Evolutionary conservation across 2,888 invertebrate species (phyloP).

Genomic region (Caenorhabditis wallacei): DNA sequence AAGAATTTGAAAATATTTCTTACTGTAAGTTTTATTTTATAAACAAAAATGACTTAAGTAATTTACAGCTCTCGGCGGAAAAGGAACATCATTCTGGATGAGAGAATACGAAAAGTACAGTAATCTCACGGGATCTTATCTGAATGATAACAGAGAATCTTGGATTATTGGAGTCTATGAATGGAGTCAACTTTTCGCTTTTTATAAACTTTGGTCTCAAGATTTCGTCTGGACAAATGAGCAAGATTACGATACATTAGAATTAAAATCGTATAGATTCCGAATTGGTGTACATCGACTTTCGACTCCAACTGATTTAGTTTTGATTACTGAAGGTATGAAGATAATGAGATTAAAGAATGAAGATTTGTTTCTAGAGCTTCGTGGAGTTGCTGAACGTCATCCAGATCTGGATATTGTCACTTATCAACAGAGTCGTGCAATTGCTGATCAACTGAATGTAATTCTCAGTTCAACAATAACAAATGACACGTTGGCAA

Average conservation of each 20-base stretch:
- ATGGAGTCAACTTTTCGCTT: slow-evolving; percentile 82
- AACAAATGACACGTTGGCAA: slow-evolving; percentile 85
- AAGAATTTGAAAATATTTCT: slow-evolving; percentile 79
- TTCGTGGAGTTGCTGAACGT: slow-evolving; percentile 77
- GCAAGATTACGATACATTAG: slow-evolving; percentile 63
- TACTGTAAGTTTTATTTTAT: slow-evolving; percentile 68
- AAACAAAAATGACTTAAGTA: background rate
- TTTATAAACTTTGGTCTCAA: slow-evolving; percentile 82
- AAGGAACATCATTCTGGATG: slow-evolving; percentile 82
- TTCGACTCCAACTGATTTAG: slow-evolving; percentile 80
- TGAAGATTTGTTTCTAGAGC: slow-evolving; percentile 44
- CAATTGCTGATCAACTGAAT: slow-evolving; percentile 82
- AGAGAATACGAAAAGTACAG: slow-evolving; percentile 82
- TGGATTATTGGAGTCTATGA: slow-evolving; percentile 82
- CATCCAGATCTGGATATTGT: slow-evolving; percentile 79
- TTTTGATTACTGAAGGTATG: slow-evolving; percentile 72
- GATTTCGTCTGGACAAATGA: slow-evolving; percentile 81
- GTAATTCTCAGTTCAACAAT: slow-evolving; percentile 82
- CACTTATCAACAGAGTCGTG: slow-evolving; percentile 81
- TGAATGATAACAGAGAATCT: slow-evolving; percentile 79
- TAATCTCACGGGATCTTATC: slow-evolving; percentile 79
- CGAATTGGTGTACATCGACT: slow-evolving; percentile 81
- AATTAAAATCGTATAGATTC: slow-evolving; percentile 79
- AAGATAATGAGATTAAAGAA: too few relatives aligned
- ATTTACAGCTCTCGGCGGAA: slow-evolving; percentile 76